Conservation (phyloP, 2,888 invertebrate species). For the Spilarctia lutea region DNA sequence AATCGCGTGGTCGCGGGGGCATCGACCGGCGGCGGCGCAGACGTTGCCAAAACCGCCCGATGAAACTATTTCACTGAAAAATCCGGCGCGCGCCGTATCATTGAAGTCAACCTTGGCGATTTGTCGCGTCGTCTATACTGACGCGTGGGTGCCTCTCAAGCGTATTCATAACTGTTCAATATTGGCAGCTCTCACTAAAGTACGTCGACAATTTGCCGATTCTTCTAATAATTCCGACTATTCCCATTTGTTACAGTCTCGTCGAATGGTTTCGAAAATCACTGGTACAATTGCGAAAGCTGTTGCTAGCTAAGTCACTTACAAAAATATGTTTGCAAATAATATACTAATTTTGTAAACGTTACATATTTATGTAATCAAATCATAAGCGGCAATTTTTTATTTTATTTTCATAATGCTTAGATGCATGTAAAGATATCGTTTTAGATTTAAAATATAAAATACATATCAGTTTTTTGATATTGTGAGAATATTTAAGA, state of each 20-base stretch:
- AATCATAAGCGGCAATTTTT: not conserved
- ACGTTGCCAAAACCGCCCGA: constrained; percentile 78
- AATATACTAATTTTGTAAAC: not conserved
- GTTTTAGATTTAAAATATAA: not conserved
- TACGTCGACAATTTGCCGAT: constrained; percentile 49
- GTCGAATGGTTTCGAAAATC: constrained; percentile 44
- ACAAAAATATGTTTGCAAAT: not conserved
- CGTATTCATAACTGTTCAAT: constrained; percentile 78
- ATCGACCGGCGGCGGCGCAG: constrained; percentile 83
- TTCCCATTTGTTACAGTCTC: constrained; percentile 54
- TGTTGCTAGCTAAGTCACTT: constrained; percentile 26
- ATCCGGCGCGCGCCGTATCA: constrained; percentile 79
- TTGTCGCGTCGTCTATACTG: constrained; percentile 81
- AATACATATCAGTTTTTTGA: constrained; percentile 1
- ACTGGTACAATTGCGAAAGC: constrained; percentile 35
- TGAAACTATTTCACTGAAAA: constrained; percentile 86
- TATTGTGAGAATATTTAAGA: not conserved
- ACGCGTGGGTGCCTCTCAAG: constrained; percentile 79
- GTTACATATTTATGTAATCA: not conserved
- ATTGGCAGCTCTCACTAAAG: constrained; percentile 75
- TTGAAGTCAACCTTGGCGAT: constrained; percentile 83
- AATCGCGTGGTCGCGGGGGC: constrained; percentile 81
- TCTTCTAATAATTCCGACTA: constrained; percentile 51
- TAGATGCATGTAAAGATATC: not conserved
- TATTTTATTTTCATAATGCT: not conserved